These are phyloP conservation scores for Petrolisthes manimaculis DNA, from an alignment of 2,888 invertebrate species.

Conservation along the genomic window DNA sequence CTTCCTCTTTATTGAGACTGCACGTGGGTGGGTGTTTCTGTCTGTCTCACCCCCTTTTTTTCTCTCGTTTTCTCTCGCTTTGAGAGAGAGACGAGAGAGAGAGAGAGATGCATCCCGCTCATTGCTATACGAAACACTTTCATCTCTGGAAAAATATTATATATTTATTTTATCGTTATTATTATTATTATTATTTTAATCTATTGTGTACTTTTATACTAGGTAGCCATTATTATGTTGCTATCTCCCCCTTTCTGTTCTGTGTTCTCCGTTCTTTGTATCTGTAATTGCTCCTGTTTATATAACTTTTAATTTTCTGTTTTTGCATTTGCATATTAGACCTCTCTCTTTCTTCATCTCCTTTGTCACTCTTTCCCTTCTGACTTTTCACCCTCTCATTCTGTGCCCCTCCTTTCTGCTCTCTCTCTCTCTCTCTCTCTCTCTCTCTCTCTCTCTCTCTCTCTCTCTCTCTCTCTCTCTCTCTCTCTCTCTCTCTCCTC, in stretches of 20 bases:
- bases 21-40: background rate
- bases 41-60: background rate
- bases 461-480: background rate
- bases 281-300: too few relatives aligned
- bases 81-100: background rate
- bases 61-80: background rate
- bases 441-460: background rate
- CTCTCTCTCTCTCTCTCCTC: background rate
- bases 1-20: background rate
- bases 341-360: too few relatives aligned
- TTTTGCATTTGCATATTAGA: too few relatives aligned
- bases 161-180: background rate
- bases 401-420: background rate
- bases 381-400: background rate
- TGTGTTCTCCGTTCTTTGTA: too few relatives aligned
- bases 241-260: too few relatives aligned
- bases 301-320: too few relatives aligned
- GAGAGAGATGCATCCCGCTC: background rate
- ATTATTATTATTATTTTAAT: background rate
- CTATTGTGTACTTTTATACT: background rate
- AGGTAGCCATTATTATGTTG: too few relatives aligned
- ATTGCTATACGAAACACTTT: background rate
- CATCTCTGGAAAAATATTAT: background rate
- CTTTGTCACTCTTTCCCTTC: background rate
- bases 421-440: background rate